Evolutionary conservation across 2,888 invertebrate genomes (phyloP), one percentile per base, ranked within the genome.

Genomic region (Rhorus exstirpatorius): DNA sequence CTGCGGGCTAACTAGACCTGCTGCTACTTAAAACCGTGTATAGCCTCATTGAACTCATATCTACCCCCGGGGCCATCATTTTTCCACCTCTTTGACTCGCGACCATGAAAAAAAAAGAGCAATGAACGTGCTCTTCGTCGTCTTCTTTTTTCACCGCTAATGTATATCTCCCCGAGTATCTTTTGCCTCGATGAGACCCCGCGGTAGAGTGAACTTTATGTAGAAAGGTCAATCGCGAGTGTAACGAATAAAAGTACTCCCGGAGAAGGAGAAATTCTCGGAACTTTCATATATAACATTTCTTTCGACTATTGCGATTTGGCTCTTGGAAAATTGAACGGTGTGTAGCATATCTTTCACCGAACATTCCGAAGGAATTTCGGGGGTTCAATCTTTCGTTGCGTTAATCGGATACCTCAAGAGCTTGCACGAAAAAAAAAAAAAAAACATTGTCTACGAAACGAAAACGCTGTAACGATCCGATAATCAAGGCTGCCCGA

Each of bases 1-100:
- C 77, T 81, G 76, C 67, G 21, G 55, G 17, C 65, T n/a, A 68
- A 61, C 74, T 55, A 75, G 74, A 79, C 68, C 44, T n/a, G 24
- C 46, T 26, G 14, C 61, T 53, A 26, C 80, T 55, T 17, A n/a
- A 65, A 38, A 70, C 12, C n/a, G n/a, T n/a, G 58, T 61, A 61
- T 31, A 31, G 53, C 8, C 68, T 7, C 14, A n/a, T n/a, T n/a
- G 12, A 35, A 41, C 17, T 21, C 24, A 3, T 12, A 35, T 6
- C 7, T n/a, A n/a, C n/a, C 55, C 55, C 31, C 55, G 21, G 10
- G 14, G 21, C 51, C 44, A 63, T 80, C 75, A 49, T 80, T 75
- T 61, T 58, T 61, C 26, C 41, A 4, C n/a, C 14, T 44, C 38
- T 8, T 70, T 19, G 14, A 60, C 58, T 58, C 46, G 44, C 14